Evolutionary conservation across 1,140 invertebrate species (phyloP).

Genomic region (Drosophila sulfurigaster): DNA sequence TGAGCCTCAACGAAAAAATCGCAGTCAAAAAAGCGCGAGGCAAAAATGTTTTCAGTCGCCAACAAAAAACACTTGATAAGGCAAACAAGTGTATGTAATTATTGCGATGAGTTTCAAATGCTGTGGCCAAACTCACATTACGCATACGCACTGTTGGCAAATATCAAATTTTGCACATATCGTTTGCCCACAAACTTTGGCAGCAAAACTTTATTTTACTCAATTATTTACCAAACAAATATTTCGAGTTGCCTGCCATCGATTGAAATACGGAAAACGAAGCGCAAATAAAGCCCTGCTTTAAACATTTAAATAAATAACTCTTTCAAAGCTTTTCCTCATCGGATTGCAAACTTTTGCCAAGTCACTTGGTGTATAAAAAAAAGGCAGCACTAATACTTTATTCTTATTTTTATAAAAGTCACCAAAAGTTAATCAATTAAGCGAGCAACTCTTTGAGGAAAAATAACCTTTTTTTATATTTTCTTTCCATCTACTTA

Average conservation of each 20-base stretch:
- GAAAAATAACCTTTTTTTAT: too few species aligned
- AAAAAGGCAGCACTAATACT: neutral
- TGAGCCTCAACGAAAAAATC: neutral
- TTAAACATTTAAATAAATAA: neutral
- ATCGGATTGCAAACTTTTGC: neutral
- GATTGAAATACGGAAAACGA: neutral
- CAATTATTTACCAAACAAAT: slow-evolving; percentile 22
- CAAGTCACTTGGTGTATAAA: neutral
- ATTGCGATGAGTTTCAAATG: slow-evolving; percentile 25
- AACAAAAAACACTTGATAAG: slow-evolving; percentile 28
- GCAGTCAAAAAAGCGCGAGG: neutral
- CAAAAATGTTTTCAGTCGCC: neutral
- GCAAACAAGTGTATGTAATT: slow-evolving; percentile 37
- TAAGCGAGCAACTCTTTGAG: neutral
- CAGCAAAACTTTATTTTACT: slow-evolving; percentile 12
- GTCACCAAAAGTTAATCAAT: slow-evolving; percentile 7
- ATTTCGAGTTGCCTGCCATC: slow-evolving; percentile 5
- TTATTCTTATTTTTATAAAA: neutral
- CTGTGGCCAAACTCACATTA: slow-evolving; percentile 15
- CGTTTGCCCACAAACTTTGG: neutral
- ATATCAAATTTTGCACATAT: slow-evolving; percentile 5
- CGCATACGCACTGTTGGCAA: slow-evolving; percentile 24
- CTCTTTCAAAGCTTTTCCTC: too few species aligned
- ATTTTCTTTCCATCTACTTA: too few species aligned
- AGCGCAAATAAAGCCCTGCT: too few species aligned